Conservation (phyloP, 1,140 invertebrate species). For the Ruditapes philippinarum region DNA sequence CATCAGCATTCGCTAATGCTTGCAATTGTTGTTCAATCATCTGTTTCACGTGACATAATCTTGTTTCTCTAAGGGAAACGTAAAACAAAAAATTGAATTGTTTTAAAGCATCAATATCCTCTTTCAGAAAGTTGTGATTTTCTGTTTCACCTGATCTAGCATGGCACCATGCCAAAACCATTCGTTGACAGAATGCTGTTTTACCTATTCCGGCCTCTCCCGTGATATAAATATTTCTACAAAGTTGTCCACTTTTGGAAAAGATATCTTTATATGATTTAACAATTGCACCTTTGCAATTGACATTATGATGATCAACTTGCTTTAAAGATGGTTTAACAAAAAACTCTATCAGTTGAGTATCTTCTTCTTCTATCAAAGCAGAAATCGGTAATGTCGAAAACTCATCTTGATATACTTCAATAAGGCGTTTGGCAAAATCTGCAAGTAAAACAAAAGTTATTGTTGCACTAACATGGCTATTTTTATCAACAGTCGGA, state of each 20-base stretch:
- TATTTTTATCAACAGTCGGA: too few relatives aligned
- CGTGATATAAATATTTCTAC: slow-evolving; percentile 10
- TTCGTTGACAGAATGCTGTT: slow-evolving; percentile 33
- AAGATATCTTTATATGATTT: slow-evolving; percentile 1
- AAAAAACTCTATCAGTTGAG: not conserved
- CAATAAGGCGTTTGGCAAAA: not conserved
- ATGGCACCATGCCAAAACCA: not conserved
- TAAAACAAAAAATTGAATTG: slow-evolving; percentile 2
- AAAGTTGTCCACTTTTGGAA: not conserved
- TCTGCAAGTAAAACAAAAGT: too few relatives aligned
- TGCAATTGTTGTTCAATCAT: not conserved
- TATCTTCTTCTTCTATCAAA: not conserved
- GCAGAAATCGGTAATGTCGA: not conserved
- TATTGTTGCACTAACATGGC: too few relatives aligned
- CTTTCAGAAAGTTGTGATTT: not conserved
- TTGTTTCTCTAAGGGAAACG: not conserved
- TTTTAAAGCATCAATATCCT: not conserved
- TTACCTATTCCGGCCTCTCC: slow-evolving; percentile 33
- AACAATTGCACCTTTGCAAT: not conserved
- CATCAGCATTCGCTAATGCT: not conserved
- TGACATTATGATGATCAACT: not conserved
- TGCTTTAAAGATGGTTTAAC: not conserved
- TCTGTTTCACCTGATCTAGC: not conserved
- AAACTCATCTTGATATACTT: not conserved
- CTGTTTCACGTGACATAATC: not conserved